Base-by-base conservation (phyloP, 2,888 invertebrate species). In the Ennomos fuscantarius region DNA sequence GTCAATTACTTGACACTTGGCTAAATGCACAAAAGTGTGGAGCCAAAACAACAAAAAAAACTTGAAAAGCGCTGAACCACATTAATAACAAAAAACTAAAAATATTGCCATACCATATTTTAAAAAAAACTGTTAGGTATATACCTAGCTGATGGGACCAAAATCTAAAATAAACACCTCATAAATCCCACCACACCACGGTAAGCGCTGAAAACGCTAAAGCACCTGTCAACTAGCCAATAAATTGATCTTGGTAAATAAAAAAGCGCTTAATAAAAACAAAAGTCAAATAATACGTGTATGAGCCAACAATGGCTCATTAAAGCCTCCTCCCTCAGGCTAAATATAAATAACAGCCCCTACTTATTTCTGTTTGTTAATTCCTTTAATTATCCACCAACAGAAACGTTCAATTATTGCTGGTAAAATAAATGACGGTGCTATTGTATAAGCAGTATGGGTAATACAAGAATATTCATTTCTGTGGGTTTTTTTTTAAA, bases 401-500 rank as follows among this genome's bases (percentile, higher is more conserved):
- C 59, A 65, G 72, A 79, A 86, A 81, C 86, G 84, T 81, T 83
- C 86, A 88, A 90, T 90, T 90, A 89, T 74, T 73, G 73, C 77
- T 81, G 76, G 77, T 80, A 83, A 82, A 81, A 84, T 58, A 65
- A 62, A 65, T 54, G 60, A 10, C 13, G 13, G n/a, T 6, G 31
- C 11, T 6, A 8, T 8, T 1, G 10, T 36, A 8, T 13, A 0
- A 42, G 1, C 72, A 69, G 72, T 70, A 74, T 65, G 72, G 66
- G 32, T 13, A 24, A 24, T 24, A 6, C 24, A 24, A 24, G 5
- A 6, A 24, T 24, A 15, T 15, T 15, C 15, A 2, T 15, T 1
- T 24, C 24, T 24, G 6, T n/a, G n/a, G n/a, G n/a, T n/a, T n/a
- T n/a, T n/a, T n/a, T n/a, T n/a, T n/a, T n/a, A n/a, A n/a, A n/a